These are phyloP conservation scores for Erinaceus europaeus DNA, from an alignment of 2,113 vertebrate species.

Conservation along the genomic window DNA sequence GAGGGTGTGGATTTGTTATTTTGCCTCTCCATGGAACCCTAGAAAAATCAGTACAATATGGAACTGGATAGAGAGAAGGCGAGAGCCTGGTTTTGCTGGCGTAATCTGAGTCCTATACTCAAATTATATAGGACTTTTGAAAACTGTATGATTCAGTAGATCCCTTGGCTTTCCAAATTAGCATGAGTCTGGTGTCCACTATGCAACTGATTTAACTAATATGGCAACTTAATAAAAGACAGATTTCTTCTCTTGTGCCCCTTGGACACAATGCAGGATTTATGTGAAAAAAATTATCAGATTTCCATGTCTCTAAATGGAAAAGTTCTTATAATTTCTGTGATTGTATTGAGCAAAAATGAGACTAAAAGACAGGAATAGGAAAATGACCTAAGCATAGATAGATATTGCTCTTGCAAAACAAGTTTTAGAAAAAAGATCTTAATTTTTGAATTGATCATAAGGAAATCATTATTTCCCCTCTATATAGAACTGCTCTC, in stretches of 20 bases:
- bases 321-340: not conserved
- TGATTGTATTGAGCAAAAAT: not conserved
- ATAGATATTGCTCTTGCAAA: not conserved
- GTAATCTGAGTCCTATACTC: not conserved
- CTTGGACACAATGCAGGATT: not conserved
- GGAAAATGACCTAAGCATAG: not conserved
- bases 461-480: not conserved
- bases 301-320: not conserved
- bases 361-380: not conserved
- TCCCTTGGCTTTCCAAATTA: not conserved
- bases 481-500: not conserved
- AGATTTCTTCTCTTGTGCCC: not conserved
- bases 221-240: not conserved
- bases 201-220: not conserved
- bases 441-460: not conserved
- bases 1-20: not conserved
- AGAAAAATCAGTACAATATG: not conserved
- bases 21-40: not conserved
- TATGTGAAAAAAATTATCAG: not conserved
- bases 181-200: not conserved
- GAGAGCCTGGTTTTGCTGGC: not conserved
- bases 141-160: not conserved
- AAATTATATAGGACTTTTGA: constrained; percentile 1
- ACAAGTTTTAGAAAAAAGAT: not conserved
- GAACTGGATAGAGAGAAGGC: not conserved